phyloP scores from a whole-genome alignment of 2,888 invertebrate species.

The Agrochola litura region DNA sequence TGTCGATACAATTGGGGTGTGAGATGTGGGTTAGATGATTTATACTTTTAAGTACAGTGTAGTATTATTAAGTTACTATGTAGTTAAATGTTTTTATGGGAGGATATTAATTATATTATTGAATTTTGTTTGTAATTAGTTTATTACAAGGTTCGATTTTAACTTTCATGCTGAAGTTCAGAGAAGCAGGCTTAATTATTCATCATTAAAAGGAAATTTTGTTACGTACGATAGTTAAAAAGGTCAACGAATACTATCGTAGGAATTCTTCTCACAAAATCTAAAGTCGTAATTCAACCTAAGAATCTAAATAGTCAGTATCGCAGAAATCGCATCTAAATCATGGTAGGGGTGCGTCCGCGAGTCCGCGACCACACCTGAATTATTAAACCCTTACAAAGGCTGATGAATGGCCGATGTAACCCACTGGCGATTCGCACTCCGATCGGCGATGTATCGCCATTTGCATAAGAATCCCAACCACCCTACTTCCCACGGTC shows the following conservation, averaged over 20 bases:
- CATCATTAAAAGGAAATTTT: background rate
- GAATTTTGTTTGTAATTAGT: background rate
- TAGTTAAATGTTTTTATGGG: background rate
- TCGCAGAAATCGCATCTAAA: constrained; percentile 40
- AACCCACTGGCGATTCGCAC: constrained; percentile 76
- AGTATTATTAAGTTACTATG: background rate
- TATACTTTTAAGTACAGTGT: background rate
- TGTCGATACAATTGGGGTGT: constrained; percentile 10
- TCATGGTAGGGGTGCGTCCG: constrained; percentile 65
- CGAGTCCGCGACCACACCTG: constrained; percentile 75
- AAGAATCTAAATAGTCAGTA: constrained; percentile 3
- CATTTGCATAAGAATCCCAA: constrained; percentile 85
- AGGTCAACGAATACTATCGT: background rate
- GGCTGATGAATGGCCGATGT: constrained; percentile 77
- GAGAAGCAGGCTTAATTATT: background rate
- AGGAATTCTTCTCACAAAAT: background rate
- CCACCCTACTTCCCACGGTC: constrained; percentile 83
- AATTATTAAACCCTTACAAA: constrained; percentile 84
- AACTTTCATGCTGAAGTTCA: background rate
- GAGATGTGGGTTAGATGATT: background rate
- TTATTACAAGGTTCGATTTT: background rate
- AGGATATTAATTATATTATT: background rate
- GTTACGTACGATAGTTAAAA: background rate
- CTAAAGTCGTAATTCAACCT: constrained; percentile 4
- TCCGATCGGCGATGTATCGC: constrained; percentile 83